Evolutionary conservation across 2,797 vertebrate genomes (phyloP), one percentile per base, ranked within the genome.

Genomic region (Luscinia megarhynchos): DNA sequence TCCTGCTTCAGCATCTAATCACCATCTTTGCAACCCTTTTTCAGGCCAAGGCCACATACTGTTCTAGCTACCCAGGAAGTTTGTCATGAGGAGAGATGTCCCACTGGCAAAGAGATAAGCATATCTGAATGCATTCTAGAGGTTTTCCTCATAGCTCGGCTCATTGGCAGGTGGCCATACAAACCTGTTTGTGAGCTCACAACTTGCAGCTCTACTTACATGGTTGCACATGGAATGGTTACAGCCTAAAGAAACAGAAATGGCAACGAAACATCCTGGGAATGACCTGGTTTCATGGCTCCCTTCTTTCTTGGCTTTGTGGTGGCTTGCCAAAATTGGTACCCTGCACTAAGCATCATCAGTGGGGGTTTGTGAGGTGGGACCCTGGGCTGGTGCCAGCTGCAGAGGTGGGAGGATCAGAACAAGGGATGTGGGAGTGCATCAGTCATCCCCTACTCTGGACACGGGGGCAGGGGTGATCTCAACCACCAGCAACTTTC

Each of bases 201-300:
- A 74, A 12, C 64, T 64, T 64, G 54, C 38, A 34, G 32, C 7
- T 32, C 8, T 29, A 10, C 20, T 20, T 36, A 4, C 20, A 0
- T 36, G 2, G 5, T 40, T 43, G 5, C 1, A 55, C 1, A 6
- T 0, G 4, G 43, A 16, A 11, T 14, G 32, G 24, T 40, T 69
- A 41, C 21, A 58, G 43, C 17, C 36, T 3, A 6, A 30, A 30
- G 53, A 51, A 82, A 10, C 15, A 46, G 45, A 34, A 91, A 22
- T 23, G 30, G 10, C 3, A 6, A 55, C 45, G 15, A 77, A 77
- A 41, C 5, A 15, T 53, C 38, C 38, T 14, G 24, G 12, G 12
- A 41, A 43, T 46, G 8, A 8, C 36, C 16, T 6, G 6, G 12
- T 17, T 59, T 58, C 23, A n/a, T 0, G 2, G 3, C 21, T 91